Percentiles rank a stretch among this genome's conserved stretches.
These are phyloP conservation scores for Aphis gossypii DNA, from an alignment of 1,140 invertebrate genomes.

Conservation along the genomic window DNA sequence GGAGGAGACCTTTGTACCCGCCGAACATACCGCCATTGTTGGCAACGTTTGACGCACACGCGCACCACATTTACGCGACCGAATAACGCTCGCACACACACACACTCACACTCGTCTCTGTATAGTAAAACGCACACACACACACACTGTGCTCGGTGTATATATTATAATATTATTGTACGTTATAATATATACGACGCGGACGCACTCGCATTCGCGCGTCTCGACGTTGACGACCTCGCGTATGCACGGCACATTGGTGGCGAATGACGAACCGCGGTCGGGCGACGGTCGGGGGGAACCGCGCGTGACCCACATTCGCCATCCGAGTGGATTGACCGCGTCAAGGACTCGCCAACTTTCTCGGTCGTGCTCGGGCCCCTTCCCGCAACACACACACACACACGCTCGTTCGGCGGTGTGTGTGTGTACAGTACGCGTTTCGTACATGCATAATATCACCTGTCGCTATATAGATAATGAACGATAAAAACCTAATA, in stretches of 20 bases:
- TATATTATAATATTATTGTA: background rate
- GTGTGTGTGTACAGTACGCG: background rate
- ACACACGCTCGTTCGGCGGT: background rate
- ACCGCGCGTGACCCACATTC: slow-evolving; percentile 57
- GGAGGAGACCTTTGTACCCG: slow-evolving; percentile 21
- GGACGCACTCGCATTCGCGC: background rate
- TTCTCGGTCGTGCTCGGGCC: slow-evolving; percentile 56
- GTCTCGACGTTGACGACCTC: slow-evolving; percentile 46
- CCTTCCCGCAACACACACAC: slow-evolving; percentile 7
- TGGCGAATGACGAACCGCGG: background rate
- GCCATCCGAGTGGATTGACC: slow-evolving; percentile 57
- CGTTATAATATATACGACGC: background rate
- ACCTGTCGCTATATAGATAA: slow-evolving; percentile 37
- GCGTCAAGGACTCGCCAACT: slow-evolving; percentile 58
- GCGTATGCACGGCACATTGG: slow-evolving; percentile 36
- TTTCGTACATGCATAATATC: slow-evolving; percentile 34
- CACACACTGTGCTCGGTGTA: too few relatives aligned
- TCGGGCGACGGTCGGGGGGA: background rate
- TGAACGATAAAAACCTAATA: slow-evolving; percentile 42
- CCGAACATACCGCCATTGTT: slow-evolving; percentile 22
- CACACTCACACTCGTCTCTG: background rate
- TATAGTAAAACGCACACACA: background rate
- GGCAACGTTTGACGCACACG: background rate
- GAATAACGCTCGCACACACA: background rate
- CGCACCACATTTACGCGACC: slow-evolving; percentile 16